Evolutionary conservation across 2,797 vertebrate genomes (phyloP), one percentile per base, ranked within the genome.

Genomic region (Buceros bicornis): DNA sequence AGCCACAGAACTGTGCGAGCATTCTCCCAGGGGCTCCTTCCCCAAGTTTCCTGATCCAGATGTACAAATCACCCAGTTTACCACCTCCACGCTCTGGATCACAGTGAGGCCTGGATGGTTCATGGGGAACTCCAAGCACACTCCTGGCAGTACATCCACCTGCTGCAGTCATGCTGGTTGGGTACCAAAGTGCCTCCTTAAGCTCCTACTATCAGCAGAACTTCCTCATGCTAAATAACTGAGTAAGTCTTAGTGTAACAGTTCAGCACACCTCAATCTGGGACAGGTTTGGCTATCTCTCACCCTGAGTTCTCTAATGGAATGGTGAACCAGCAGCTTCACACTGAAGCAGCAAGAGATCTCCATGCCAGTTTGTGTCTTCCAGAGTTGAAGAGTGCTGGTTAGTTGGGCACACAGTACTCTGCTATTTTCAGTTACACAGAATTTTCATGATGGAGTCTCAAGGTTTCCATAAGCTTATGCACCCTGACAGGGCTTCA

Each of bases 401-500:
- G 18, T 15, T 58, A 35, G 40, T 2, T 4, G 17, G 18, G 7
- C 11, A 13, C 4, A n/a, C 7, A 66, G 47, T 17, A 42, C 29
- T 76, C 54, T 20, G 8, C 45, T 33, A 5, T 48, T 24, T 61
- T 45, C 62, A 80, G 71, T n/a, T 66, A 61, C 2, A 2, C 4
- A 21, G n/a, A 37, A 70, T 29, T 66, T 73, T 10, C 86, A 31
- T 1, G 2, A 67, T 14, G 47, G 7, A 73, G 40, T 26, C 29
- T 51, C 47, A 64, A 66, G 35, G 51, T 66, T 92, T 90, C 47
- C 47, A 40, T 18, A 20, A 61, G 11, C 17, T 67, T 54, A 65
- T 1, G 0, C 3, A 51, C 2, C 20, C 26, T 58, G 8, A 3
- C 9, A 50, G 11, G 16, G 57, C 37, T 69, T 57, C 64, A 60